Base-by-base conservation (phyloP, 53 echinoderm and acorn worm species). In the Holothuria leucospilota region DNA sequence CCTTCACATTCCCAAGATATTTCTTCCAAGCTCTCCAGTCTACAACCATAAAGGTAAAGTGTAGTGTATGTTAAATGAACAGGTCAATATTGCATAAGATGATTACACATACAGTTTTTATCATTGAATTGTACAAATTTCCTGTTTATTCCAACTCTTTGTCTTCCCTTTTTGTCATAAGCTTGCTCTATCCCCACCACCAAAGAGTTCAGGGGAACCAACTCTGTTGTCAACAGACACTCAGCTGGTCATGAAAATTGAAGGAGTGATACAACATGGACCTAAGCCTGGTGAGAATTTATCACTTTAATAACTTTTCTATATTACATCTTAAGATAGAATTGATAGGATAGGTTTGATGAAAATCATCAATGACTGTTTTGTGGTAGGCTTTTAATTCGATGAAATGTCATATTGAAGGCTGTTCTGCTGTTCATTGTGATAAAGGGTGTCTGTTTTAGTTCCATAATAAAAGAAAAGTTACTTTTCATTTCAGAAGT, bases 251-350 rank as follows among this genome's bases (percentile, higher is more conserved):
- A 77, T 95, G 78, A 99, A 95, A 71, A 91, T 99, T 14, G 99
- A 99, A 59, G 98, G 99, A 23, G 99, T 99, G 59, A 95, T 99
- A 80, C 99, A 99, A 78, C 99, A 99, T 89, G 99, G 99, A 30
- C 79, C 87, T 20, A 93, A 90, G 59, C 99, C 99, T 87, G 99
- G 99, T 99, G 58, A 84, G 74, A 27, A 23, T 34, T 15, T 56
- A 56, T 18, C 0, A 18, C 18, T 56, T 51, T n/a, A n/a, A n/a
- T n/a, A n/a, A 11, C 20, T 16, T 78, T 20, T 86, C 20, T 20
- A 29, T 28, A 34, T 42, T 41, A 56, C 56, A 16, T 18, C 18
- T 56, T 15, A 18, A 16, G 56, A 0, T 56, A 16, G 56, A 56
- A 46, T 9, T 46, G 11, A 46, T 9, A 11, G 11, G 46, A 46